These are phyloP conservation scores for Acronicta alni DNA, from an alignment of 2,888 invertebrate genomes.

Conservation along the genomic window DNA sequence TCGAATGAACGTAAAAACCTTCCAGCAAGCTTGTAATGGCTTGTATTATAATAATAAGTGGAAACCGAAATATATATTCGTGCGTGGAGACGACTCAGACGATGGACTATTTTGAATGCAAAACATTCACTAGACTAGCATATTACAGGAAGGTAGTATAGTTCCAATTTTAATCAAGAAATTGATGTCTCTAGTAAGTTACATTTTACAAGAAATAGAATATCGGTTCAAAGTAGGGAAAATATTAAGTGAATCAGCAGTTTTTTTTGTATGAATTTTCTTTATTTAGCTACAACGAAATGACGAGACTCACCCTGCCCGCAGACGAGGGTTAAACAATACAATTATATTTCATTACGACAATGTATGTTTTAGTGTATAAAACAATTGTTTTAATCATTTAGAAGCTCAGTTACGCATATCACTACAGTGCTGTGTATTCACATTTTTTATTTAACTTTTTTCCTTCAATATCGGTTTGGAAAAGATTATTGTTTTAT, in stretches of 20 bases:
- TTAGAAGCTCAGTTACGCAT: slow-evolving; percentile 88
- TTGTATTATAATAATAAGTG: no score
- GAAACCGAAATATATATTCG: no score
- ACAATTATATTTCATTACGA: slow-evolving; percentile 63
- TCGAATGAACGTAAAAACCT: no score
- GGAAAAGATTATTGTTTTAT: slow-evolving; percentile 57
- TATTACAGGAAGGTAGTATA: no score
- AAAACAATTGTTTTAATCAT: slow-evolving; percentile 81
- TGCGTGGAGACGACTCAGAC: no score
- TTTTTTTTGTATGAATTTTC: slow-evolving; percentile 79
- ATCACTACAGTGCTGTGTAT: slow-evolving; percentile 88
- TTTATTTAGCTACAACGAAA: slow-evolving; percentile 88
- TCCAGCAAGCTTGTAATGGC: no score
- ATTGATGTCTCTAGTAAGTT: no score
- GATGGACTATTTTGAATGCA: no score
- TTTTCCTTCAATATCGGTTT: slow-evolving; percentile 77
- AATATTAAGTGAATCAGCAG: background rate
- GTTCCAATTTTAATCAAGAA: no score
- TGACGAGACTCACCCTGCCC: slow-evolving; percentile 68
- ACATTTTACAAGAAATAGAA: no score
- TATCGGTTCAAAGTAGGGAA: no score
- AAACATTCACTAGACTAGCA: no score
- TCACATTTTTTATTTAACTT: slow-evolving; percentile 72
- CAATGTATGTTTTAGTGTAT: slow-evolving; percentile 76
- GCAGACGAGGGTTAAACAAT: slow-evolving; percentile 72